Percentiles rank a stretch among this genome's conserved stretches.
Conservation (phyloP, 1,140 invertebrate genomes). For the Psix sp. region DNA sequence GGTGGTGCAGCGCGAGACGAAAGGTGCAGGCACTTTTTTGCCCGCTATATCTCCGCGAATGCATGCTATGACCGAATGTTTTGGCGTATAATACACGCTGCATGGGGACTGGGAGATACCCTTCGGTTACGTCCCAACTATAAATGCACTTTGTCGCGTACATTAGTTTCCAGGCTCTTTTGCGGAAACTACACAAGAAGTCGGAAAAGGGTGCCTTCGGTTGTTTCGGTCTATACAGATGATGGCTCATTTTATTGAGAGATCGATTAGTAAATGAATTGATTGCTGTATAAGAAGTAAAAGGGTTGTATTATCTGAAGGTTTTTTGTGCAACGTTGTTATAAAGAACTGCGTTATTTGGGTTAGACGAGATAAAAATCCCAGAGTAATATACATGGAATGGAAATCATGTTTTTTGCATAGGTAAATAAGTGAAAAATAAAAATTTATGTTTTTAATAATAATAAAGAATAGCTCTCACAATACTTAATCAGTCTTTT, state of each 20-base stretch:
- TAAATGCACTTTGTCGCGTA: constrained; percentile 30
- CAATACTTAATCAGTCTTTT: too few relatives aligned
- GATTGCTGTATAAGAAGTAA: too few relatives aligned
- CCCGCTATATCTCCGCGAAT: constrained; percentile 13
- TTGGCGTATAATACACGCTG: constrained; percentile 27
- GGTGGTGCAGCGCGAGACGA: constrained; percentile 1
- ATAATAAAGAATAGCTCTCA: too few relatives aligned
- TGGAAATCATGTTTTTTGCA: too few relatives aligned
- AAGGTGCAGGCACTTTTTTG: constrained; percentile 15
- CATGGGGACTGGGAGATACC: not conserved
- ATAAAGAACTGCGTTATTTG: too few relatives aligned
- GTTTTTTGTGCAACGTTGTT: too few relatives aligned
- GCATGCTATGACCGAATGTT: constrained; percentile 30
- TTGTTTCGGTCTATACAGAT: constrained; percentile 9
- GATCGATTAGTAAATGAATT: too few relatives aligned
- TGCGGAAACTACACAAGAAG: not conserved
- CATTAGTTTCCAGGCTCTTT: constrained; percentile 4
- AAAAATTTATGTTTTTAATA: too few relatives aligned
- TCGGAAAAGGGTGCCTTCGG: not conserved
- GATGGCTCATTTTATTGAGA: not conserved
- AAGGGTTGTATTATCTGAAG: too few relatives aligned
- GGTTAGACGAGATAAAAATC: too few relatives aligned
- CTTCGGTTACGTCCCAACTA: constrained; percentile 2
- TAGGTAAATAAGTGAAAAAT: too few relatives aligned
- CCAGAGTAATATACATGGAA: too few relatives aligned